Conservation (phyloP, 2,797 vertebrate genomes). For the Scarus forsteni region DNA sequence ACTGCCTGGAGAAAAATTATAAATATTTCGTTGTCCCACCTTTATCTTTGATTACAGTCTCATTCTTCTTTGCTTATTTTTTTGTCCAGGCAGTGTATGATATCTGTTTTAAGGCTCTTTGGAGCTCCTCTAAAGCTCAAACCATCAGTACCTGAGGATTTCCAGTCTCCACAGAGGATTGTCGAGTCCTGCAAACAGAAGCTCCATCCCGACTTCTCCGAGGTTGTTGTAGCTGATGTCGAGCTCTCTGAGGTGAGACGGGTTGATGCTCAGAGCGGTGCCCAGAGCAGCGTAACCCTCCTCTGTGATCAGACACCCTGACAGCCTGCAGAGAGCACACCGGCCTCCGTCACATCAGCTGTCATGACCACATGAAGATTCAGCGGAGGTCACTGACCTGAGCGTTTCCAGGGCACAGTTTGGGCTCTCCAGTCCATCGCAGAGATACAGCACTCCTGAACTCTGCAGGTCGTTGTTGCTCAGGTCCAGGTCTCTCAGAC, state of each 20-base stretch:
- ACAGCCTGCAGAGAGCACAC: conserved; percentile 7
- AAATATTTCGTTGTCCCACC: too few relatives aligned
- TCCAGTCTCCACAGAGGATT: conserved; percentile 15
- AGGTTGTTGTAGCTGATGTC: neutral
- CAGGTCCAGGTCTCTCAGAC: too few relatives aligned
- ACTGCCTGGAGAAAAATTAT: too few relatives aligned
- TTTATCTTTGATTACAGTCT: too few relatives aligned
- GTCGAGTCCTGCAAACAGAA: neutral
- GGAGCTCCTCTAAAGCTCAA: too few relatives aligned
- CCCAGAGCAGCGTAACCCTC: conserved; percentile 7
- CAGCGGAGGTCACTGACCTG: neutral
- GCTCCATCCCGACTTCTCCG: conserved; percentile 6
- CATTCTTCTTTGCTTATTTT: too few relatives aligned
- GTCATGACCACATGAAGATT: neutral
- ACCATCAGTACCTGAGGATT: neutral
- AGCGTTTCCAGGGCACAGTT: conserved; percentile 1
- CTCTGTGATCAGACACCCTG: conserved; percentile 12
- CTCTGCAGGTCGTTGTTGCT: neutral
- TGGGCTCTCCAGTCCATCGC: neutral
- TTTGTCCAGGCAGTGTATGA: too few relatives aligned
- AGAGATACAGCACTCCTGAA: neutral
- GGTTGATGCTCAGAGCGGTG: neutral
- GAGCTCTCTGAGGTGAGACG: conserved; percentile 8
- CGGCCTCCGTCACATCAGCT: neutral
- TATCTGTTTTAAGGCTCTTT: too few relatives aligned